Evolutionary conservation across 2,797 vertebrate genomes (phyloP), one percentile per base, ranked within the genome.

Genomic region (Gymnothorax reevesii): DNA sequence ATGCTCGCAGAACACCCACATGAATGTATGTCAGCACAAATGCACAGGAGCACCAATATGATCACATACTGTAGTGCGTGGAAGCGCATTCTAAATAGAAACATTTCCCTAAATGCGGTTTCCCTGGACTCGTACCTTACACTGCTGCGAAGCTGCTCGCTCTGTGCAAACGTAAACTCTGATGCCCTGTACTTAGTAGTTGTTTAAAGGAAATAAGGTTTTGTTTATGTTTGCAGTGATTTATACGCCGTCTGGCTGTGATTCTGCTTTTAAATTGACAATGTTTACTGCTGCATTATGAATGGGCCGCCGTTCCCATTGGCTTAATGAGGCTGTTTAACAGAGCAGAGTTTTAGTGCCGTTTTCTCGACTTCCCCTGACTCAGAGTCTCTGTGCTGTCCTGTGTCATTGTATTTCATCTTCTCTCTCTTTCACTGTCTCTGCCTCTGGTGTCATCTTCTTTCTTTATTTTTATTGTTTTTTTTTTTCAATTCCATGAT

Each of bases 161-260:
- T 82, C 83, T 84, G 52, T 66, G 66, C 25, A 42, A 42, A 42
- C 33, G 2, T 66, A 57, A n/a, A 66, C 86, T 77, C 25, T 85
- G 69, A 22, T 73, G 25, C 86, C 27, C 33, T 86, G 55, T 10
- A 55, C 84, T 90, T 87, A 80, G 85, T 79, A n/a, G 15, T 52
- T 84, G 77, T 87, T 89, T 77, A 75, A 57, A 75, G 33, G 86
- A 86, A 87, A 64, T 25, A 82, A 57, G 71, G 52, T 62, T 66
- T 84, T 73, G 84, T 89, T 88, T 60, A 66, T 7, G 62, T 86
- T 85, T 88, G 59, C 71, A 52, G 83, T 88, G 83, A 86, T 89
- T 80, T 86, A 33, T 80, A 52, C 64, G 60, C 49, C 13, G 10
- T 59, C 85, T 69, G 77, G 57, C 54, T 83, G 83, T 57, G 57